A percentile compares a stretch with the other conserved stretches of the same genome.
phyloP scores from a whole-genome alignment of 2,888 invertebrate species.

The Oxytorus armatus region DNA sequence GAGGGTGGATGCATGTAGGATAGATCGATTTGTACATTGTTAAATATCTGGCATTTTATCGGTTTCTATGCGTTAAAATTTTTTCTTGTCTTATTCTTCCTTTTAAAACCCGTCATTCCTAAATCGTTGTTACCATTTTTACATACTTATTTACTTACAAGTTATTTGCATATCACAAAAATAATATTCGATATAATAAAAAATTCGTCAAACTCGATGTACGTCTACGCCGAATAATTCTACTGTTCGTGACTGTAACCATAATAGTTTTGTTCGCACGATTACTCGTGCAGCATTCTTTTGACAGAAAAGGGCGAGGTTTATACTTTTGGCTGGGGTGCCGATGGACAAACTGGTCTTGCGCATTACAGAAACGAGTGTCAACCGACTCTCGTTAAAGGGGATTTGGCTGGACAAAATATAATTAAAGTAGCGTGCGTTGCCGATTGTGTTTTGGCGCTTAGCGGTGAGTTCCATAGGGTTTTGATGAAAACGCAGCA shows the following conservation, averaged over 20 bases:
- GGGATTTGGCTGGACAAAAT: slow-evolving; percentile 93
- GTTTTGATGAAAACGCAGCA: no score
- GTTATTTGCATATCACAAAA: no score
- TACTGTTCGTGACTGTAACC: neutral
- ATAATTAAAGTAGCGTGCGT: slow-evolving; percentile 92
- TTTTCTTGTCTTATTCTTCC: no score
- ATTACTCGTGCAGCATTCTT: slow-evolving; percentile 87
- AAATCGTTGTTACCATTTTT: no score
- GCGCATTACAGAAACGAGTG: slow-evolving; percentile 88
- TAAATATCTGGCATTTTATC: no score
- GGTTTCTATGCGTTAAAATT: no score
- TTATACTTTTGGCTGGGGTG: slow-evolving; percentile 96
- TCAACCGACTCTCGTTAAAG: slow-evolving; percentile 88
- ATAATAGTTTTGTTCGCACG: neutral
- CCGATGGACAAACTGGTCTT: slow-evolving; percentile 97
- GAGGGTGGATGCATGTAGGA: no score
- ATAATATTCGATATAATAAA: no score
- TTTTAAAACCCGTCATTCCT: no score
- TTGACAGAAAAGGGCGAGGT: slow-evolving; percentile 92
- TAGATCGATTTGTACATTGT: slow-evolving; percentile 19
- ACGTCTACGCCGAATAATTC: slow-evolving; percentile 13
- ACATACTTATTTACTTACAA: no score
- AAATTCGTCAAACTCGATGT: no score
- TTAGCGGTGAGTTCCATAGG: slow-evolving; percentile 88
- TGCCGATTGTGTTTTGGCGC: slow-evolving; percentile 95